Percentiles rank a stretch among this genome's conserved stretches.
These are phyloP conservation scores for Trichogramma pretiosum DNA, from an alignment of 1,140 invertebrate genomes.

Conservation along the genomic window DNA sequence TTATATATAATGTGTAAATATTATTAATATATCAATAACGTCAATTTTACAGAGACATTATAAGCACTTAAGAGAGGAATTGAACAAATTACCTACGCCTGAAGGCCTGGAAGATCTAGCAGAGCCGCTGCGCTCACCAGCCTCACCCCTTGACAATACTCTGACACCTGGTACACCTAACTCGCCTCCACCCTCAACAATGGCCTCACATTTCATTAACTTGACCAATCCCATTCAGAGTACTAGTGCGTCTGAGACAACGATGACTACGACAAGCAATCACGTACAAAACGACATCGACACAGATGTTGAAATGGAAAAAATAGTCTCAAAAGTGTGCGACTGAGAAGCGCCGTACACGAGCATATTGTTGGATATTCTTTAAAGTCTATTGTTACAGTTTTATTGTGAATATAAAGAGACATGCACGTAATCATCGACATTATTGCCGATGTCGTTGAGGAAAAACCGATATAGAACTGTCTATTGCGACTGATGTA, in stretches of 20 bases:
- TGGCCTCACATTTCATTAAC: constrained; percentile 22
- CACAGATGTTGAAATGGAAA: constrained; percentile 63
- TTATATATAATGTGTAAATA: constrained; percentile 2
- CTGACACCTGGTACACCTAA: constrained; percentile 34
- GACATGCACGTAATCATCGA: background rate
- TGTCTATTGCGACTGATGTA: too few species aligned
- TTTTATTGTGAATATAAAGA: constrained; percentile 28
- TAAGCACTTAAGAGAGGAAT: constrained; percentile 66
- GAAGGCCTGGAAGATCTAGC: constrained; percentile 61
- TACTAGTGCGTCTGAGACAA: constrained; percentile 25
- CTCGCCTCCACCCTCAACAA: constrained; percentile 23
- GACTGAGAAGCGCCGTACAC: constrained; percentile 43
- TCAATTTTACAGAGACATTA: constrained; percentile 62
- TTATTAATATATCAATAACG: background rate
- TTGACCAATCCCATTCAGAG: constrained; percentile 23
- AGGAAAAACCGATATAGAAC: constrained; percentile 1
- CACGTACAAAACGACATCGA: constrained; percentile 47
- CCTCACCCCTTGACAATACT: constrained; percentile 33
- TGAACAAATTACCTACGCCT: constrained; percentile 68
- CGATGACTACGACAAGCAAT: constrained; percentile 34
- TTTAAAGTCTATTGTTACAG: constrained; percentile 45
- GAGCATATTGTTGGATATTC: constrained; percentile 45
- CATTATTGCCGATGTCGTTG: constrained; percentile 2
- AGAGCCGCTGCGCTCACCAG: constrained; percentile 49
- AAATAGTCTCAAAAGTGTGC: constrained; percentile 64